Percentiles rank a stretch among this genome's conserved stretches.
These are phyloP conservation scores for Imbricaverruca yamaguchii DNA, from an alignment of 2,888 invertebrate genomes.

Conservation along the genomic window DNA sequence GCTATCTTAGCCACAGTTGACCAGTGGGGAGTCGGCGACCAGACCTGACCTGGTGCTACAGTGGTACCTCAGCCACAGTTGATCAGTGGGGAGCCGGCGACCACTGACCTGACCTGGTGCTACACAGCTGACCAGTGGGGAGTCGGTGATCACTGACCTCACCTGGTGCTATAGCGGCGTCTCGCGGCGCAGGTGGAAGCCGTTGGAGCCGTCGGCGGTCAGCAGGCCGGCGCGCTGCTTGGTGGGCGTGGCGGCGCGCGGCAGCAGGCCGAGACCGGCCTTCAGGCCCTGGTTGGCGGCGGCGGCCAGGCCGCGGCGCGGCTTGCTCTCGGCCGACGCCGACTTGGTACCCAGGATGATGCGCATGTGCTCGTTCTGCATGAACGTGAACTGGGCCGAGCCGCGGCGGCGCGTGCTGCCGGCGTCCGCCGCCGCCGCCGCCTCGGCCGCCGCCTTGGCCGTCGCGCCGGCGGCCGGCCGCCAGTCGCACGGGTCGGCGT, in stretches of 20 bases:
- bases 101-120: not conserved
- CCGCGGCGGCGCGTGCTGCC: conserved; percentile 27
- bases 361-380: conserved; percentile 34
- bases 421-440: conserved; percentile 27
- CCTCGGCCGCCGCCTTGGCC: conserved; percentile 19
- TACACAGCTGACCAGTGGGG: not conserved
- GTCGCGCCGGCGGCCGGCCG: conserved; percentile 34
- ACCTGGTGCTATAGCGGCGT: conserved; percentile 30
- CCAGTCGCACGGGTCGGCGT: conserved; percentile 41
- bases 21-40: not conserved
- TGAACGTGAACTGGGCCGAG: conserved; percentile 32
- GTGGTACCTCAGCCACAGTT: not conserved
- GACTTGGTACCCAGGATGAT: conserved; percentile 33
- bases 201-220: conserved; percentile 29
- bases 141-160: not conserved
- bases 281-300: not conserved
- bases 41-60: not conserved
- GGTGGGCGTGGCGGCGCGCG: conserved; percentile 27
- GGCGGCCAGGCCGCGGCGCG: not conserved
- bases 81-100: not conserved
- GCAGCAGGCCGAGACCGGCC: not conserved
- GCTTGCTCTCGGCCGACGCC: conserved; percentile 30
- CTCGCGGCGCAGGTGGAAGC: conserved; percentile 32
- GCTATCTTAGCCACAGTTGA: too few species aligned
- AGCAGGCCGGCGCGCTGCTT: conserved; percentile 30